Percentiles rank a stretch among this genome's conserved stretches.
phyloP scores from a whole-genome alignment of 2,113 vertebrate genomes.

The Pseudopodoces humilis region DNA sequence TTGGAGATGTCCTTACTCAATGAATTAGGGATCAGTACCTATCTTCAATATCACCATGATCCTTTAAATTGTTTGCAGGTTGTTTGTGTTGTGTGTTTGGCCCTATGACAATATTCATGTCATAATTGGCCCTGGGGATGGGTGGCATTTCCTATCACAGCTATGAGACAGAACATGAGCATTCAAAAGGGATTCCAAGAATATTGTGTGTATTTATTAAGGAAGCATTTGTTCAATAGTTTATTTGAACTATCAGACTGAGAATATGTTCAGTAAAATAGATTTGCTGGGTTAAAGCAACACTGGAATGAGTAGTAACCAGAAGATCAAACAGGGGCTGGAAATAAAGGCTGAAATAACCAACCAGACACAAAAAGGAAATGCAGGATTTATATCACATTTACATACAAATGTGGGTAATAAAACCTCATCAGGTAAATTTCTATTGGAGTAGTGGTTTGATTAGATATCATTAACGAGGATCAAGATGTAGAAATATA shows the following conservation, averaged over 20 bases:
- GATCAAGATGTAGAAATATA: background rate
- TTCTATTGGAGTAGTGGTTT: background rate
- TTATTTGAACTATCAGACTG: background rate
- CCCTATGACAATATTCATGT: background rate
- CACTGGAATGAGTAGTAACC: background rate
- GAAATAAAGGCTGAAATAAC: background rate
- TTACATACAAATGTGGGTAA: background rate
- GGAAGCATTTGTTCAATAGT: background rate
- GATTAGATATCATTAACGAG: background rate
- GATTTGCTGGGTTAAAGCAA: background rate
- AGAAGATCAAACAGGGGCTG: background rate
- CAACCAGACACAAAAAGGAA: background rate
- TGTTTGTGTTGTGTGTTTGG: background rate
- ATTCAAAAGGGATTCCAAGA: background rate
- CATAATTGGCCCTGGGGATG: fast-evolving
- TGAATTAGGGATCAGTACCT: background rate
- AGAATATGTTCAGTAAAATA: background rate
- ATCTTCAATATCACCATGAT: background rate
- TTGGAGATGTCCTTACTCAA: background rate
- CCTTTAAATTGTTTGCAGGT: background rate
- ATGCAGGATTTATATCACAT: background rate
- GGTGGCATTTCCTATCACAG: background rate
- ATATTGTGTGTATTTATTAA: background rate
- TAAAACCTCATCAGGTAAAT: background rate
- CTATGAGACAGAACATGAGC: background rate